phyloP scores from a whole-genome alignment of 1,140 invertebrate genomes.

The Hirudo medicinalis region DNA sequence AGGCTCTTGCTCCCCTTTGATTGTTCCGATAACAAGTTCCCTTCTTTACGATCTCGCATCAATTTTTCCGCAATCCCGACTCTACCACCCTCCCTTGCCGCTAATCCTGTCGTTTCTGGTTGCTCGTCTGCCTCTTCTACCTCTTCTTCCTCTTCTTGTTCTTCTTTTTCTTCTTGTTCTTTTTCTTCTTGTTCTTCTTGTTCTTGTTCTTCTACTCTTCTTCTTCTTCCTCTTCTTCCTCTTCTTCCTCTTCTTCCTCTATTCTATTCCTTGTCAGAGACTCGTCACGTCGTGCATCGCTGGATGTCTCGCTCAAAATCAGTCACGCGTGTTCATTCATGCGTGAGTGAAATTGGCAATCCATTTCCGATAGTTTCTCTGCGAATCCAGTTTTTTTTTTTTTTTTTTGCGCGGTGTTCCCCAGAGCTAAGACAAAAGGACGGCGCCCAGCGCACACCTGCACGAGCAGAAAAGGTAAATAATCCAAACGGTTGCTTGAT shows the following conservation, averaged over 20 bases:
- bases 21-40: neutral
- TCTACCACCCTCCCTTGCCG: neutral
- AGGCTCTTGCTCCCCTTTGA: too few relatives aligned
- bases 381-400: neutral
- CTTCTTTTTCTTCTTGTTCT: too few relatives aligned
- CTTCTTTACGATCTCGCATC: neutral
- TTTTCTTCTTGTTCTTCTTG: too few relatives aligned
- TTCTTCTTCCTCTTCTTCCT: neutral
- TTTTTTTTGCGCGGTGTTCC: neutral
- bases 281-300: neutral
- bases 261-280: neutral
- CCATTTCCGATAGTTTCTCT: neutral
- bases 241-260: neutral
- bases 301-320: neutral
- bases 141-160: neutral
- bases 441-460: too few relatives aligned
- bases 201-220: neutral
- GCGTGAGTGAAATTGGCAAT: neutral
- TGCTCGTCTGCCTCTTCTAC: neutral
- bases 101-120: neutral
- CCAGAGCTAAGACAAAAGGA: neutral
- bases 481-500: too few relatives aligned
- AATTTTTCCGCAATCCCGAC: neutral
- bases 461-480: too few relatives aligned
- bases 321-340: neutral